Evolutionary conservation across 2,113 vertebrate species (phyloP).

Genomic region (Phyllostomus hastatus): DNA sequence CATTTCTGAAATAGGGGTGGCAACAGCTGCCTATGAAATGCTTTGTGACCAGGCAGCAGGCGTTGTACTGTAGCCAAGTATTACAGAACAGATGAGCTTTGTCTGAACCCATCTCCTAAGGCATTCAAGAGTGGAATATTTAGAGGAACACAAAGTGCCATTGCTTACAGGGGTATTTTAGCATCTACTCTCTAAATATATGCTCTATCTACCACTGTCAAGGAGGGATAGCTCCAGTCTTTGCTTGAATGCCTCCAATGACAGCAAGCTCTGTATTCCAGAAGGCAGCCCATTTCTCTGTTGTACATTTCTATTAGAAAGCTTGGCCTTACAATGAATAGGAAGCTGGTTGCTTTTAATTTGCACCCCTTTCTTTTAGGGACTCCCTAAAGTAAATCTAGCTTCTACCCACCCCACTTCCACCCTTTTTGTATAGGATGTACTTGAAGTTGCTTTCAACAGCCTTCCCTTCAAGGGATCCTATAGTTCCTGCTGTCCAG

Average conservation of each 20-base stretch:
- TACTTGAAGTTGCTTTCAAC: background rate
- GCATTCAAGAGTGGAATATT: conserved; percentile 42
- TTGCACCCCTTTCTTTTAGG: background rate
- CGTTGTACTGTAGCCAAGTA: conserved; percentile 43
- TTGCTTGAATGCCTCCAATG: background rate
- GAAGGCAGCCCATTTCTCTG: background rate
- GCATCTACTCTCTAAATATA: background rate
- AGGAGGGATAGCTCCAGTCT: background rate
- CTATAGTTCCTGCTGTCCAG: background rate
- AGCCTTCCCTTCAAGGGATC: background rate
- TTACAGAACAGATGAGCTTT: conserved; percentile 39
- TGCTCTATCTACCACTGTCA: background rate
- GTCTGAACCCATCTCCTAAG: conserved; percentile 42
- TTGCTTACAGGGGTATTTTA: background rate
- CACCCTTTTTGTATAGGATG: background rate
- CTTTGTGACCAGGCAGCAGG: conserved; percentile 47
- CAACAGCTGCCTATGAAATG: conserved; percentile 66
- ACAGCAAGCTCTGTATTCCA: background rate
- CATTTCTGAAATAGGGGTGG: conserved; percentile 54
- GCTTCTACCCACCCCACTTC: background rate
- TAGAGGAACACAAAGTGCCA: conserved; percentile 43
- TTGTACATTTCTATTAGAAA: background rate
- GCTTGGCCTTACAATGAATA: background rate
- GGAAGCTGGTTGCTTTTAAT: background rate
- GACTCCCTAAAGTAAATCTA: background rate